Conservation (phyloP, 2,888 invertebrate genomes). For the Lasius fuliginosus region DNA sequence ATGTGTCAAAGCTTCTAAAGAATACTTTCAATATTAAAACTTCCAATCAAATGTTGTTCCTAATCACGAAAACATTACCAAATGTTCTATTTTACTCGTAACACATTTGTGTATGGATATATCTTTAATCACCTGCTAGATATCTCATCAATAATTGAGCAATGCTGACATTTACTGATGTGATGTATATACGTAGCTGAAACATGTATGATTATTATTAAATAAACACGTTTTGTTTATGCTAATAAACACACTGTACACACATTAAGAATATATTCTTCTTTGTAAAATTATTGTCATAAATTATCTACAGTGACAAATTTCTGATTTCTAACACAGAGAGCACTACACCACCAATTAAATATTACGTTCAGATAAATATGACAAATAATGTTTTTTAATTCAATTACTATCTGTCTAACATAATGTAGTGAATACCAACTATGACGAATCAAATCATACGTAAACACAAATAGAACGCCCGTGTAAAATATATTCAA, state of each 20-base stretch:
- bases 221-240: conserved; percentile 8
- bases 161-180: conserved; percentile 66
- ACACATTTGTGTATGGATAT: conserved; percentile 42
- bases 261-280: conserved; percentile 14
- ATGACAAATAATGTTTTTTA: conserved; percentile 16
- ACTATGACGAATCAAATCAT: conserved; percentile 4
- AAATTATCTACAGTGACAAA: conserved; percentile 21
- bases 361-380: conserved; percentile 31
- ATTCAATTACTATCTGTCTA: conserved; percentile 1
- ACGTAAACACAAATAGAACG: neutral
- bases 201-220: conserved; percentile 68
- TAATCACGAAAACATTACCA: conserved; percentile 14
- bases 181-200: conserved; percentile 69
- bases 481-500: neutral
- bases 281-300: conserved; percentile 9
- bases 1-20: neutral
- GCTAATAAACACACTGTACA: conserved; percentile 15
- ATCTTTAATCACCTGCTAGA: conserved; percentile 70
- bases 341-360: conserved; percentile 21
- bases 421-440: conserved; percentile 19
- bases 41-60: conserved; percentile 14
- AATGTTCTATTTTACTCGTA: conserved; percentile 50
- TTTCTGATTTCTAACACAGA: conserved; percentile 18
- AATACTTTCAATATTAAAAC: conserved; percentile 47
- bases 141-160: conserved; percentile 65